A percentile compares a stretch with the other conserved stretches of the same genome.
phyloP scores from a whole-genome alignment of 2,113 vertebrate genomes.

The Dromiciops gliroides region DNA sequence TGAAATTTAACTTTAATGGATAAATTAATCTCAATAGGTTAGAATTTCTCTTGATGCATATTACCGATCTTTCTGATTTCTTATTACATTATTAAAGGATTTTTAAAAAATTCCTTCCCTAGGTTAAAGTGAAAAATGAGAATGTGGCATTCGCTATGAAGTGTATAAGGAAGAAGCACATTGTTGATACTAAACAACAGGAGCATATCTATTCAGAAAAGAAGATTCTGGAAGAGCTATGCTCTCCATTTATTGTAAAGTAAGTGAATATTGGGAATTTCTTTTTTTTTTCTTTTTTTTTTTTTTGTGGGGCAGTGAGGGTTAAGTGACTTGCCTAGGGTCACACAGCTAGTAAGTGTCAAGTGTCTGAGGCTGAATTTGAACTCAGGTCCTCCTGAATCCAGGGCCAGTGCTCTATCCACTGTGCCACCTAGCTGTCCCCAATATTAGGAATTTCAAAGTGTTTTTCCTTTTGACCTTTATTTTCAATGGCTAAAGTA shows the following conservation, averaged over 20 bases:
- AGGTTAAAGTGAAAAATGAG: slow-evolving; percentile 95
- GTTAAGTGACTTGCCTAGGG: too few relatives aligned
- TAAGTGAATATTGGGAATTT: slow-evolving; percentile 64
- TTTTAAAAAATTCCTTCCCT: neutral
- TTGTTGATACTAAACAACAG: slow-evolving; percentile 94
- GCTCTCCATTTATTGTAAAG: slow-evolving; percentile 92
- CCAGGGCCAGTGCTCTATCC: too few relatives aligned
- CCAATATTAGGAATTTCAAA: rapidly evolving
- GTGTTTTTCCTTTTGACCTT: neutral
- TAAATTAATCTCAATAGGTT: neutral
- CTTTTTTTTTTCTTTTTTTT: too few relatives aligned
- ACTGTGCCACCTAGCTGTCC: too few relatives aligned
- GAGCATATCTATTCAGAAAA: slow-evolving; percentile 96
- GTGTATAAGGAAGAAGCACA: slow-evolving; percentile 93
- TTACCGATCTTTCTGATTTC: neutral
- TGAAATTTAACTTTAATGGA: slow-evolving; percentile 25
- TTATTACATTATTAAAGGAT: slow-evolving; percentile 38
- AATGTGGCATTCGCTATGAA: slow-evolving; percentile 93
- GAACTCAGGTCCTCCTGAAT: too few relatives aligned
- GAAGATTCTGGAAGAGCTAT: slow-evolving; percentile 90
- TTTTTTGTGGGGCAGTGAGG: too few relatives aligned
- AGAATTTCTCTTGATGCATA: neutral
- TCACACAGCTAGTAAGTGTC: too few relatives aligned
- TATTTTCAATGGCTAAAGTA: neutral
- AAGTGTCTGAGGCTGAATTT: too few relatives aligned